These are phyloP conservation scores for Brachystomella parvula DNA, from an alignment of 1,140 invertebrate genomes.

Conservation along the genomic window DNA sequence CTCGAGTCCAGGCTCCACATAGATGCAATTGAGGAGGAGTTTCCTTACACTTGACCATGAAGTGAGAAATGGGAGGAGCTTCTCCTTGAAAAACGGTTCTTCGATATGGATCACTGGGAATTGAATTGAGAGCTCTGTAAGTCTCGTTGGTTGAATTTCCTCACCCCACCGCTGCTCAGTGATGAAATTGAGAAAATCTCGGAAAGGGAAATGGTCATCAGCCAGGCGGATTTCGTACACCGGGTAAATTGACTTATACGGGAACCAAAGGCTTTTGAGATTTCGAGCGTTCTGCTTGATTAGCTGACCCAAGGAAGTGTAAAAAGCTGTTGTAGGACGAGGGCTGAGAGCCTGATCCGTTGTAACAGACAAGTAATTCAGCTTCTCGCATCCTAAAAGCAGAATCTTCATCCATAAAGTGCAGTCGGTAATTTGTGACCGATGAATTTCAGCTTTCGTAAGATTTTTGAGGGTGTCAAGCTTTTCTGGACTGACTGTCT, in stretches of 20 bases:
- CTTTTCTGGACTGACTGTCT: constrained; percentile 8
- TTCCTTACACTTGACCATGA: constrained; percentile 8
- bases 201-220: constrained; percentile 28
- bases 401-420: constrained; percentile 35
- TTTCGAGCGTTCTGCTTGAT: constrained; percentile 18
- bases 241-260: constrained; percentile 26
- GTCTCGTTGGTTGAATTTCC: neutral
- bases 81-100: constrained; percentile 13
- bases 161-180: constrained; percentile 25
- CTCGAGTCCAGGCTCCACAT: constrained; percentile 26
- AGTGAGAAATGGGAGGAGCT: constrained; percentile 29
- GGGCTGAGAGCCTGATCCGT: constrained; percentile 34
- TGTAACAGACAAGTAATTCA: constrained; percentile 25
- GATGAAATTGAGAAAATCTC: constrained; percentile 31
- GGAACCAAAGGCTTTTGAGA: constrained; percentile 24
- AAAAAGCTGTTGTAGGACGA: constrained; percentile 22
- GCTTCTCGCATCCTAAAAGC: neutral
- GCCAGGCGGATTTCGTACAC: constrained; percentile 29
- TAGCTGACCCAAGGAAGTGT: constrained; percentile 15
- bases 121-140: constrained; percentile 27
- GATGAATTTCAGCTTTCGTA: constrained; percentile 23
- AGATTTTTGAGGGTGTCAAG: constrained; percentile 16
- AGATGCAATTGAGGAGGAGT: constrained; percentile 22
- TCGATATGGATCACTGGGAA: constrained; percentile 29
- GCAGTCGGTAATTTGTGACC: constrained; percentile 32